phyloP scores from a whole-genome alignment of 2,888 invertebrate genomes.

The Sycophila texana region DNA sequence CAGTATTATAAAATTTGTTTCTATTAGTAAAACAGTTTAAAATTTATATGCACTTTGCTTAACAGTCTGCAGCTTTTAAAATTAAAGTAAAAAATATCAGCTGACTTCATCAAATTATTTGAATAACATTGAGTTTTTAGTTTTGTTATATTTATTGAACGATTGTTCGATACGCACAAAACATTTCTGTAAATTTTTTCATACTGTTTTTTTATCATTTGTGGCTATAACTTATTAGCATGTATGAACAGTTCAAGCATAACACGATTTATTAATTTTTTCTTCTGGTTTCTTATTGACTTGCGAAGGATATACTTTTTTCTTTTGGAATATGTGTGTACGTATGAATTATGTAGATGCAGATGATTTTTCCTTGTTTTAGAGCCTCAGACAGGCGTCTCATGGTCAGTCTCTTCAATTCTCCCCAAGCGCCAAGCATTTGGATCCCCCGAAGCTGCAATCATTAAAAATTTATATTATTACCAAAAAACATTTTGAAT shows the following conservation, averaged over 20 bases:
- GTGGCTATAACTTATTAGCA: neutral
- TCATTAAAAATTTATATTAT: conserved; percentile 39
- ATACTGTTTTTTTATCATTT: neutral
- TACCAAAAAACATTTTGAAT: neutral
- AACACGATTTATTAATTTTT: neutral
- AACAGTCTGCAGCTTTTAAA: neutral
- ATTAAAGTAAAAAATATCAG: neutral
- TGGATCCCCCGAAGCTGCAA: conserved; percentile 80
- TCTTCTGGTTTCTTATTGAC: conserved; percentile 31
- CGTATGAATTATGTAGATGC: neutral
- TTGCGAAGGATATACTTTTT: conserved; percentile 34
- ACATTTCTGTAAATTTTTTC: conserved; percentile 14
- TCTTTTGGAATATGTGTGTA: conserved; percentile 1
- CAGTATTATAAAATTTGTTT: too few species aligned
- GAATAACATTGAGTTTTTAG: neutral
- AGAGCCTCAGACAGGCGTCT: conserved; percentile 84
- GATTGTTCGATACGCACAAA: conserved; percentile 38
- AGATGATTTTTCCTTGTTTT: conserved; percentile 23
- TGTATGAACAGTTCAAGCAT: conserved; percentile 30
- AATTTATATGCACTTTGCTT: neutral
- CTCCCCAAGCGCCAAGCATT: conserved; percentile 89
- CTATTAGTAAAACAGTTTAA: neutral
- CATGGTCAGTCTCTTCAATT: conserved; percentile 88
- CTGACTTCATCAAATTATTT: conserved; percentile 27
- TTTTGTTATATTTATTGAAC: conserved; percentile 3